Conservation (phyloP, 1,140 invertebrate species). For the Dufourea novaeangliae region DNA sequence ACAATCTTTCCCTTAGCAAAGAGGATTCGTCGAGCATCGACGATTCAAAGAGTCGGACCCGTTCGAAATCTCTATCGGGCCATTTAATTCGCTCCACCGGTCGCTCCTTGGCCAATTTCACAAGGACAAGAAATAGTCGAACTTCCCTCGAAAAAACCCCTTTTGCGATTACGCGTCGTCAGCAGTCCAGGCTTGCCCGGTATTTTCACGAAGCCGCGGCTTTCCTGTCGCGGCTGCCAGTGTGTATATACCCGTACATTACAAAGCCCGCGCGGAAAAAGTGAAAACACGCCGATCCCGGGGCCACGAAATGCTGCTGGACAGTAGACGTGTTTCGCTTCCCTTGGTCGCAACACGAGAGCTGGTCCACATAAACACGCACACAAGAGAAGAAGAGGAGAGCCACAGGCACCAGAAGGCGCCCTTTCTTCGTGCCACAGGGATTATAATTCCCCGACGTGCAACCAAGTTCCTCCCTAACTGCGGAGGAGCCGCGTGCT, state of each 20-base stretch:
- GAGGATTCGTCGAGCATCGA: background rate
- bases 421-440: slow-evolving; percentile 42
- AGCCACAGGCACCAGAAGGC: too few relatives aligned
- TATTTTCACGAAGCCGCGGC: slow-evolving; percentile 43
- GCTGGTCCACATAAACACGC: too few relatives aligned
- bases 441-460: slow-evolving; percentile 51
- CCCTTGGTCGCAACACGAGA: too few relatives aligned
- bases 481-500: slow-evolving; percentile 24
- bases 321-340: background rate
- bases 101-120: background rate
- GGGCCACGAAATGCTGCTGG: slow-evolving; percentile 24
- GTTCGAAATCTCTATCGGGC: background rate
- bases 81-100: background rate
- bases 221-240: slow-evolving; percentile 8
- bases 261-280: slow-evolving; percentile 11
- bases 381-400: too few relatives aligned
- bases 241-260: too few relatives aligned
- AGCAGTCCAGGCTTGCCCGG: background rate
- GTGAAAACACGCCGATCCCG: slow-evolving; percentile 37
- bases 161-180: slow-evolving; percentile 21
- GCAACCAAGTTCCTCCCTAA: slow-evolving; percentile 34
- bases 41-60: background rate
- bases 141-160: slow-evolving; percentile 20
- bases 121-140: background rate
- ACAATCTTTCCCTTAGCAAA: too few relatives aligned